These are phyloP conservation scores for Diadegma fenestrale DNA, from an alignment of 2,888 invertebrate species.

Conservation along the genomic window DNA sequence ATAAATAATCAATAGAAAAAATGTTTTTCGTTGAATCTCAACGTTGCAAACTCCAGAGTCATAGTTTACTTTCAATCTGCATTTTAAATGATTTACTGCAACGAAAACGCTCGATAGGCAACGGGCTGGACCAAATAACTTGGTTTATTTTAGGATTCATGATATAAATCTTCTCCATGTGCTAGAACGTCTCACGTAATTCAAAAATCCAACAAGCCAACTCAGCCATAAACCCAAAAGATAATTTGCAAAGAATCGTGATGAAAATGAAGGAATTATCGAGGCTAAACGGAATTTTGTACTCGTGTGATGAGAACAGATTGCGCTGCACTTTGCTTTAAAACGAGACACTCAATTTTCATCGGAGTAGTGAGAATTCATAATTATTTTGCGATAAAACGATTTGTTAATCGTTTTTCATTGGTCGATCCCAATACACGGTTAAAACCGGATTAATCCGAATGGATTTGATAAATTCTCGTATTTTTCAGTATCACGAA, in stretches of 20 bases:
- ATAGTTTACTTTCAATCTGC: no score
- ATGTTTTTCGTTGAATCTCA: no score
- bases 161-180: conserved; percentile 30
- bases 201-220: conserved; percentile 2
- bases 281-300: neutral
- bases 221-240: neutral
- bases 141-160: conserved; percentile 44
- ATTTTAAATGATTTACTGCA: neutral
- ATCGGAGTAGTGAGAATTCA: neutral
- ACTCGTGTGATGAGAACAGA: neutral
- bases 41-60: no score
- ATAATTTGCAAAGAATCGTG: neutral
- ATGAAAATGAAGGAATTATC: neutral
- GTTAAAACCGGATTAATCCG: conserved; percentile 29
- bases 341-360: neutral
- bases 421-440: neutral
- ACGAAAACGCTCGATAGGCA: neutral
- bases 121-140: neutral
- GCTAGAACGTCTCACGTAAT: conserved; percentile 12
- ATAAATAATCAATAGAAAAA: no score
- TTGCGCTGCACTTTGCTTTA: neutral
- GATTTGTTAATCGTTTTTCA: conserved; percentile 9
- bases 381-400: conserved; percentile 20
- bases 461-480: conserved; percentile 32
- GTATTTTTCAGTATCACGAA: conserved; percentile 2